Base-by-base conservation (phyloP, 2,888 invertebrate genomes). In the Timema cristinae region DNA sequence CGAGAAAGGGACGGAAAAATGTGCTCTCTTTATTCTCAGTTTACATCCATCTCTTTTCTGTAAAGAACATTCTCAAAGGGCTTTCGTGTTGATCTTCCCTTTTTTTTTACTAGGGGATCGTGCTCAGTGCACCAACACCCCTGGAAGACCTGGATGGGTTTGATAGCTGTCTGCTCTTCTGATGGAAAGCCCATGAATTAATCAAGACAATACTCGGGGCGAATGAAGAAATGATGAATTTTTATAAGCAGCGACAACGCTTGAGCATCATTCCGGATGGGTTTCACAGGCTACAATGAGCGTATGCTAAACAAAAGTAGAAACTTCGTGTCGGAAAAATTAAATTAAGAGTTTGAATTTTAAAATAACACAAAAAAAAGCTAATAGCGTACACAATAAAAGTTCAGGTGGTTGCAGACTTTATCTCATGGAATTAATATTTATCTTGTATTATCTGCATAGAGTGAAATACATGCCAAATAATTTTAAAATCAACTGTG, bases 41-140 rank as follows among this genome's bases (percentile, higher is more conserved):
- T 16, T 61, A 10, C 16, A 16, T 61, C 61, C 61, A 10, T 8
- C 16, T 10, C 61, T 7, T 32, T 48, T 61, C 32, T 74, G 71
- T 72, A 76, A 76, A 75, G 74, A 74, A 76, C 73, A 73, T 72
- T 74, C 71, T 74, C 73, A 76, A 76, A 76, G 75, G 74, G 72
- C 75, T 75, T 74, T 74, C 73, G 75, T 73, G 71, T 68, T 70
- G 72, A 74, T 74, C 73, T 75, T 71, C 68, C 61, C 61, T 61
- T 61, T 61, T 61, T 61, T 32, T 32, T 32, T 32, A 32, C 32
- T 32, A 32, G 51, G 68, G 48, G 51, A 50, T 67, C 48, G 56
- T 16, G 15, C 67, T 47, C 63, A 68, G 50, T 10, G 49, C 50
- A 15, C 50, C 56, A 11, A 10, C 52, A 10, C 49, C 56, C 47